Evolutionary conservation across 2,113 vertebrate genomes (phyloP), one percentile per base, ranked within the genome.

Genomic region (Rhabdornis inornatus): DNA sequence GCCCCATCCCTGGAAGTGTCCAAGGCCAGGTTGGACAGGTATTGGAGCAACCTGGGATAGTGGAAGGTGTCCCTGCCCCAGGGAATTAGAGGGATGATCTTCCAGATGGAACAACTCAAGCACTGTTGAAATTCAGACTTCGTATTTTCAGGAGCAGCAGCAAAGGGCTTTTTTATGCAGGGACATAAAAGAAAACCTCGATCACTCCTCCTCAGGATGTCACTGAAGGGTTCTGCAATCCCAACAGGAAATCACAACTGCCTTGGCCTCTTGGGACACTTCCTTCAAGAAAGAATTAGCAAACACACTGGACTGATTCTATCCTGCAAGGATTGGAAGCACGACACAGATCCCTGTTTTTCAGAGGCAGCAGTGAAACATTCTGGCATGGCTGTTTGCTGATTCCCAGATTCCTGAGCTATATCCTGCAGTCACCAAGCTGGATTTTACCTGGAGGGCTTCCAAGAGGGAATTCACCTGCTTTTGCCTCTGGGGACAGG

Each of bases 341-440:
- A 44, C 1, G 0, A 59, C 28, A 63, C 11, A 4, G 20, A 19
- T 71, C 23, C 12, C 59, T 49, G 0, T 11, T 22, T 89, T 50
- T 55, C 55, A 35, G 33, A 47, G 11, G 27, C 27, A 70, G 40
- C 28, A 3, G 1, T 28, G 11, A 12, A 83, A 13, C 0, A 0
- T 57, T 86, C 49, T 14, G 20, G 25, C 35, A 40, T n/a, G 3
- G 35, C 12, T 39, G 11, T 23, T 28, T 63, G 10, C 20, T 60
- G 24, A 47, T 35, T 87, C 40, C 52, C 30, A 8, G 13, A 35
- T 89, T 72, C 33, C 42, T 37, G 7, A 15, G 31, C 27, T 35
- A 1, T 7, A 37, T 49, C 37, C 45, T 2, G 4, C 37, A 84
- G 27, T n/a, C 70, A 50, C 0, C 0, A 59, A 89, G 42, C 3